phyloP scores from a whole-genome alignment of 2,113 vertebrate genomes.

The Bagarius yarrelli region DNA sequence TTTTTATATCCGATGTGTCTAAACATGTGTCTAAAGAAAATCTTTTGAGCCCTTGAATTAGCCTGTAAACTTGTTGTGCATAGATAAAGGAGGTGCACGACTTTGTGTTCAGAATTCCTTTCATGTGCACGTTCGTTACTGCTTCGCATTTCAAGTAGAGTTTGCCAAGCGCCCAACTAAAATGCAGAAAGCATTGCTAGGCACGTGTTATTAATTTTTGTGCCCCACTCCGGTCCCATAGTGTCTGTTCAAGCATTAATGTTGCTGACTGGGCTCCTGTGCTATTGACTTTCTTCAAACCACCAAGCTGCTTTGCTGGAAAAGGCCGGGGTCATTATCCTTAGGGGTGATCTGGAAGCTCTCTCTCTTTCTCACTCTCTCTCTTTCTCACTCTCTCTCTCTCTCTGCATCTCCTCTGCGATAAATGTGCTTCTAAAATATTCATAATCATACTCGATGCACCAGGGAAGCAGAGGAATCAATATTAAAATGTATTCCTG shows the following conservation, averaged over 20 bases:
- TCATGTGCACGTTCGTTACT: slow-evolving; percentile 70
- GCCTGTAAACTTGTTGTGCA: background rate
- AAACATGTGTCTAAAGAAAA: background rate
- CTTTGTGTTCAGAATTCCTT: slow-evolving; percentile 70
- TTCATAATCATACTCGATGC: slow-evolving; percentile 80
- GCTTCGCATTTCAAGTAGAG: slow-evolving; percentile 76
- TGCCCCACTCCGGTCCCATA: slow-evolving; percentile 64
- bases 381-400: slow-evolving; percentile 51
- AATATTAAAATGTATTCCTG: slow-evolving; percentile 81
- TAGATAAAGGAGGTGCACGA: background rate
- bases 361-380: slow-evolving; percentile 4
- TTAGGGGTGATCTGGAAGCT: slow-evolving; percentile 65
- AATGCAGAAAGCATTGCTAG: slow-evolving; percentile 80
- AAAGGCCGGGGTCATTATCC: slow-evolving; percentile 80
- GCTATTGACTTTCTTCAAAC: slow-evolving; percentile 82
- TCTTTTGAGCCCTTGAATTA: background rate
- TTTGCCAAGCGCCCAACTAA: slow-evolving; percentile 70
- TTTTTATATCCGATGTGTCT: background rate
- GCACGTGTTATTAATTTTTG: slow-evolving; percentile 81
- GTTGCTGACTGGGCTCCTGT: slow-evolving; percentile 77
- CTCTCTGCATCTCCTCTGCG: slow-evolving; percentile 72
- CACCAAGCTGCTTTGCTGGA: slow-evolving; percentile 81
- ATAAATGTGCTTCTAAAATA: slow-evolving; percentile 83
- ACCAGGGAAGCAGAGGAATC: slow-evolving; percentile 62
- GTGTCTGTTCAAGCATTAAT: slow-evolving; percentile 77